Evolutionary conservation across 2,113 vertebrate species (phyloP), one percentile per base, ranked within the genome.

Genomic region (Centropristis striata): DNA sequence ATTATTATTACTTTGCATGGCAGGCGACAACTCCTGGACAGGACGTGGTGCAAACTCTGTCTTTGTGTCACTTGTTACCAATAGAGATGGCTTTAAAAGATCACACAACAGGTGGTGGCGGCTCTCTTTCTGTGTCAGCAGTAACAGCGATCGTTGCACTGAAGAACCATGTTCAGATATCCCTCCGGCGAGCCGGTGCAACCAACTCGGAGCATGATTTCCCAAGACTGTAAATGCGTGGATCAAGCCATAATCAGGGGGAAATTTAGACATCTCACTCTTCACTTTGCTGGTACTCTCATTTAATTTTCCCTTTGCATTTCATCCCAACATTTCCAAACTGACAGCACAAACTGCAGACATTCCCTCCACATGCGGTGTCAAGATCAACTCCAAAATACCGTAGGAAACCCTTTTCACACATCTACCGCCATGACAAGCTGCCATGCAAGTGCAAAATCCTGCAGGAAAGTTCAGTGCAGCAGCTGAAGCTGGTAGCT

Each of bases 291-390:
- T 79, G 79, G 11, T 63, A 75, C 60, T 87, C 58, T 83, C 71
- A 71, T 91, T 84, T 80, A 60, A 80, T 85, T 89, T 87, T 75
- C 72, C 81, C 69, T 83, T 86, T 75, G 70, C 50, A 50, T 83
- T 76, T 77, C 53, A 32, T 32, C 47, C 68, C 42, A 53, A 53
- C n/a, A 59, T 78, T 85, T 85, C 84, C 67, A 86, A 86, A 37
- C 36, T 84, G 86, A 84, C 88, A 61, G 61, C 66, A 88, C n/a
- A 67, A 81, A 77, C 27, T 83, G 75, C 87, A 73, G 65, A 84
- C 76, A 70, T 85, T 86, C 70, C 65, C 81, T 80, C 67, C 81
- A 49, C 77, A 80, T 77, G 75, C 25, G 50, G 75, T 78, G 84
- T 63, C 82, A 84, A 77, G 82, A 86, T 55, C 64, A 68, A 15